Conservation (phyloP, 2,888 invertebrate species). For the Tetragnatha montana region DNA sequence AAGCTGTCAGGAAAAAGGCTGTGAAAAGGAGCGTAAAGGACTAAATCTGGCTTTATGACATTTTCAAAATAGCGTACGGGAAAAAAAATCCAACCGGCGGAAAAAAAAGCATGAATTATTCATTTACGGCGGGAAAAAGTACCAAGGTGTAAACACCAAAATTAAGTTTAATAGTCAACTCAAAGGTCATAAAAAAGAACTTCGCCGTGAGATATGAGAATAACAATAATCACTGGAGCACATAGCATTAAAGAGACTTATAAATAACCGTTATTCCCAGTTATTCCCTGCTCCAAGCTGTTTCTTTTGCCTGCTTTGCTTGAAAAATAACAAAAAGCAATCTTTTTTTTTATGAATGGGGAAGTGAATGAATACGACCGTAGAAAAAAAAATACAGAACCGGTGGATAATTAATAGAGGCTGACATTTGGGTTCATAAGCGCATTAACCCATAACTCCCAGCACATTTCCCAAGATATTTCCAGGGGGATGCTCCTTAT, state of each 20-base stretch:
- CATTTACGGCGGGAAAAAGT: not conserved
- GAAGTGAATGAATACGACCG: not conserved
- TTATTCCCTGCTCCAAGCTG: not conserved
- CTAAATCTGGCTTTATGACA: not conserved
- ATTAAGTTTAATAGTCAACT: not conserved
- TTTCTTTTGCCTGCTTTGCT: not conserved
- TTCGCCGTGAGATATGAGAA: not conserved
- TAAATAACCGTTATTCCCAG: not conserved
- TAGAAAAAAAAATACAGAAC: not conserved
- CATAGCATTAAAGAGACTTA: not conserved
- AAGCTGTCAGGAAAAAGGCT: too few species aligned
- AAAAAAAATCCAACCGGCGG: not conserved
- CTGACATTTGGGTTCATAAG: not conserved
- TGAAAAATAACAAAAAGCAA: not conserved
- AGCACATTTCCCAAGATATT: not conserved
- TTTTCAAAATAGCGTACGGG: not conserved
- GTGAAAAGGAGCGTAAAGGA: not conserved
- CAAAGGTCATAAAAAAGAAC: not conserved
- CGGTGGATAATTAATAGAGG: not conserved
- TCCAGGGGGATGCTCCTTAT: not conserved
- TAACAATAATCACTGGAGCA: not conserved
- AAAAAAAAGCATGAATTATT: not conserved
- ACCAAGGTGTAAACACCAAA: not conserved
- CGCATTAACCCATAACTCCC: not conserved
- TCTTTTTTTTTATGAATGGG: not conserved